Base-by-base conservation (phyloP, 1,140 invertebrate species). In the Carposina sasakii region DNA sequence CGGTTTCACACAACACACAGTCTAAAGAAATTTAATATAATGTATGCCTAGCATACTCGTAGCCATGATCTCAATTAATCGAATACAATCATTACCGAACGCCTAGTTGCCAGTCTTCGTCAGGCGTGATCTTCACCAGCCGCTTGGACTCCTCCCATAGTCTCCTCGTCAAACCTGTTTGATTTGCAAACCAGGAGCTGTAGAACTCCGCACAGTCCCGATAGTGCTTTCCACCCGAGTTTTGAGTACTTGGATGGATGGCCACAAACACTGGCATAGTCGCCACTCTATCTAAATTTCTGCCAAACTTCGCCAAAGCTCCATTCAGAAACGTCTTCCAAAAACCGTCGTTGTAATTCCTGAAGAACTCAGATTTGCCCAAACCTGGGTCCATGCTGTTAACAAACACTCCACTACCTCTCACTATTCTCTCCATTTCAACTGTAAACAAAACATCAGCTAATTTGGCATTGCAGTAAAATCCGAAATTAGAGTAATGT, bases 371-470 rank as follows among this genome's bases (percentile, higher is more conserved):
- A 1, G 93, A 94, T 45, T 91, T 92, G 9, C 90, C 91, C 64
- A 94, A 91, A 15, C 94, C 94, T 21, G 94, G 95, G 69, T 93
- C 93, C 48, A 93, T 86, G 46, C 90, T 89, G 75, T 92, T 93
- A 8, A 92, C 89, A 52, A 83, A 89, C 1, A 95, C 87, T 15
- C 88, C 88, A 48, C 76, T 86, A 22, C 85, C 85, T 68, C 85
- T 57, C 1, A 86, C 70, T 48, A 86, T 78, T 48, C 83, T 88
- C 1, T 89, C 76, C 52, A 94, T 82, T 69, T 93, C 90, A n/a
- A 76, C 75, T n/a, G 87, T 88, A 74, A 92, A 92, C 46, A 92
- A 87, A 3, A 89, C 81, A 58, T 92, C 90, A 3, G 90, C 91
- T 26, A 94, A 73, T 78, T 94, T 94, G 1, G 91, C 92, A 58